These are phyloP conservation scores for Oscheius sp. DNA, from an alignment of 2,888 invertebrate genomes.

Conservation along the genomic window DNA sequence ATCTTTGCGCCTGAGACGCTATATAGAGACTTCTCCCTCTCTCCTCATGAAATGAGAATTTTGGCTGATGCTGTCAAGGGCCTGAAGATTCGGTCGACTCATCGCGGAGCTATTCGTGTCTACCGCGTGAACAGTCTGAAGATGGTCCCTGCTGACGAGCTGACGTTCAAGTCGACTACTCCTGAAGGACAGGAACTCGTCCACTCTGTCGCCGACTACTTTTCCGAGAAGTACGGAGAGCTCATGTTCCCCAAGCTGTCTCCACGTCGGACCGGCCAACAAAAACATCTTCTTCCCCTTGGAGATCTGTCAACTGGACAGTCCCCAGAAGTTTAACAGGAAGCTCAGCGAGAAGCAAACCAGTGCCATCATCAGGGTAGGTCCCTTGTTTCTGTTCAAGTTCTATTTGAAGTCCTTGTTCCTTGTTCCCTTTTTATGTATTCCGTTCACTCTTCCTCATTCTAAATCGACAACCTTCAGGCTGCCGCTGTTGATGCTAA, in stretches of 20 bases:
- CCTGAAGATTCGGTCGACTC: conserved; percentile 61
- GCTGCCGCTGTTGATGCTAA: conserved; percentile 68
- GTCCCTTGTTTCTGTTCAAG: neutral
- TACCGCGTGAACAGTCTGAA: conserved; percentile 67
- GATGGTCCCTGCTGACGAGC: conserved; percentile 59
- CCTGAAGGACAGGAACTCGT: conserved; percentile 55
- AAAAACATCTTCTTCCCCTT: conserved; percentile 68
- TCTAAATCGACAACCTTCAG: conserved; percentile 42
- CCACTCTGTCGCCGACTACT: conserved; percentile 68
- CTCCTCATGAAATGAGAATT: conserved; percentile 54
- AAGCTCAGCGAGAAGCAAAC: conserved; percentile 69
- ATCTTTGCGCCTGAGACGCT: conserved; percentile 45
- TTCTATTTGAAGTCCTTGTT: no score
- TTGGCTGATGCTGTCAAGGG: conserved; percentile 64
- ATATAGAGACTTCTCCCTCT: conserved; percentile 53
- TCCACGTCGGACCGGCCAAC: conserved; percentile 69
- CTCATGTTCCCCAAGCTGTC: conserved; percentile 66
- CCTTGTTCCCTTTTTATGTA: neutral
- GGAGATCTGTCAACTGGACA: conserved; percentile 65
- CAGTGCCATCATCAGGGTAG: conserved; percentile 61
- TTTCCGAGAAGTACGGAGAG: conserved; percentile 59
- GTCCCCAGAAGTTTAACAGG: conserved; percentile 68
- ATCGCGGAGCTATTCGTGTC: conserved; percentile 65
- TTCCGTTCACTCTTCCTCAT: neutral
- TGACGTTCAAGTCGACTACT: conserved; percentile 56